A percentile compares a stretch with the other conserved stretches of the same genome.
These are phyloP conservation scores for Tauraco hartlaubi DNA, from an alignment of 2,797 vertebrate genomes.

Conservation along the genomic window DNA sequence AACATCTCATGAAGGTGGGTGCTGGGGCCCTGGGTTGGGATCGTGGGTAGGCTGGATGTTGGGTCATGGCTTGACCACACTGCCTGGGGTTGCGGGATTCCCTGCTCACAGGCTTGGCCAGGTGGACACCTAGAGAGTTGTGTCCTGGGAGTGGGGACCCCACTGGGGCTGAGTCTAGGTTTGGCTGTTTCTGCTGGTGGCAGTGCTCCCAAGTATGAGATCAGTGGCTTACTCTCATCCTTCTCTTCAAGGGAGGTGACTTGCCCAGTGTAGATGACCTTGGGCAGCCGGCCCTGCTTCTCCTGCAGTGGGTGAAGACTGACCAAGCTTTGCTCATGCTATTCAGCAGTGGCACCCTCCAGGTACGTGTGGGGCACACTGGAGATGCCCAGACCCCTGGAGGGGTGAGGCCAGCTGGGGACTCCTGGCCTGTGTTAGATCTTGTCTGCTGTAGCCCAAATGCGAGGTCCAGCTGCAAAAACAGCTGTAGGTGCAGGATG, in stretches of 20 bases:
- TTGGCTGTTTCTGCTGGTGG: background rate
- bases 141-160: background rate
- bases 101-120: background rate
- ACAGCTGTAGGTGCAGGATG: background rate
- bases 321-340: conserved; percentile 97
- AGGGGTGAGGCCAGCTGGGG: background rate
- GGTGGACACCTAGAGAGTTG: background rate
- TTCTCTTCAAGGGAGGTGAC: conserved; percentile 90
- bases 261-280: conserved; percentile 84
- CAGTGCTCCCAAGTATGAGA: background rate
- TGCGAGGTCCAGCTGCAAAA: background rate
- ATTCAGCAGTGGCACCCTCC: conserved; percentile 94
- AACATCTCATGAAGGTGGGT: conserved; percentile 96
- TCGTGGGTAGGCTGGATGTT: background rate
- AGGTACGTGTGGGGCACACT: conserved; percentile 81
- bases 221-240: background rate
- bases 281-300: conserved; percentile 78
- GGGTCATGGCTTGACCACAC: background rate
- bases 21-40: background rate
- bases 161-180: background rate
- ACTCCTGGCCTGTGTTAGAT: background rate
- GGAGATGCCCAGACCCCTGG: background rate
- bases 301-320: conserved; percentile 98
- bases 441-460: background rate
- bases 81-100: background rate